A percentile compares a stretch with the other conserved stretches of the same genome.
Evolutionary conservation across 2,797 vertebrate species (phyloP).

Genomic region (Tenualosa ilisha): DNA sequence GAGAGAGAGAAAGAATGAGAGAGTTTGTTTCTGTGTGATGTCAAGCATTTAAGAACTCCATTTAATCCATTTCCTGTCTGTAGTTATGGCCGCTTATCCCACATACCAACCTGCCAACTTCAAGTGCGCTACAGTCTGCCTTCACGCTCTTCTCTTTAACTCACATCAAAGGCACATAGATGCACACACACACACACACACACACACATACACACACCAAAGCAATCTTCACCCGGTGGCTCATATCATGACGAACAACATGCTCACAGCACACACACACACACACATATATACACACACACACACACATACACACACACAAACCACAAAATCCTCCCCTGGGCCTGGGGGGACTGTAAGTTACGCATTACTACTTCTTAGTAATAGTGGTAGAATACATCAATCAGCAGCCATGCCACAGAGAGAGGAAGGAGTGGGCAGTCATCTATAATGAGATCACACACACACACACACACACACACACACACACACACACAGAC

Average conservation of each 20-base stretch:
- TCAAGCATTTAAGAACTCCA: conserved; percentile 5
- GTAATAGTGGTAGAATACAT: background rate
- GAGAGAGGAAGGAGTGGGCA: background rate
- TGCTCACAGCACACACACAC: no score
- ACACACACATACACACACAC: no score
- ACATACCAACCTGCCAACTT: conserved; percentile 1
- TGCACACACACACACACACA: background rate
- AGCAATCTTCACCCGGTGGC: no score
- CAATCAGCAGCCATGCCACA: background rate
- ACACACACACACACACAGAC: background rate
- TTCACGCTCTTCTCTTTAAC: background rate
- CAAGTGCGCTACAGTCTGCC: background rate
- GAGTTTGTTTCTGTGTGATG: background rate
- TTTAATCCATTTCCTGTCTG: conserved; percentile 19
- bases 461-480: background rate
- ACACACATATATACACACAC: no score
- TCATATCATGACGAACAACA: no score
- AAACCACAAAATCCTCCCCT: background rate
- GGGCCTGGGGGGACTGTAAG: background rate
- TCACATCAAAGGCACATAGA: background rate
- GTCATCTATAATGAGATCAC: background rate
- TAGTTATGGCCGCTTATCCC: background rate
- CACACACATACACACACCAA: background rate
- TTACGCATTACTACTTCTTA: background rate
- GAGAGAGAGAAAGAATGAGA: background rate